Evolutionary conservation across 2,113 vertebrate species (phyloP).

Genomic region (Pomatorhinus ruficollis): DNA sequence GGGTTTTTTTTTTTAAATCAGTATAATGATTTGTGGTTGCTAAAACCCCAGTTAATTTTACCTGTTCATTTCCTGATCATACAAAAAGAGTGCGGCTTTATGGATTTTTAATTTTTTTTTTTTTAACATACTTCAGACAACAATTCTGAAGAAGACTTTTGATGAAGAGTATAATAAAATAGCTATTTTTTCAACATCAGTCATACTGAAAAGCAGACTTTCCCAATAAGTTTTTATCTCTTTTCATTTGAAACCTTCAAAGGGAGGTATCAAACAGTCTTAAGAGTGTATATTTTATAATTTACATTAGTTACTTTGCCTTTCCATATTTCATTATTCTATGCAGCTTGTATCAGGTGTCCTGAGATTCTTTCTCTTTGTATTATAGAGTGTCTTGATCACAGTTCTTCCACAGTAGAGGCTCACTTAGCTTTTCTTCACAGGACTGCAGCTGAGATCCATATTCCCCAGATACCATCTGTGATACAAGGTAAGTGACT

Average conservation of each 20-base stretch:
- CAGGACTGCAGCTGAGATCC: constrained; percentile 21
- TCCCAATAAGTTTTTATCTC: constrained; percentile 21
- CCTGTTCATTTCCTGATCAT: not conserved
- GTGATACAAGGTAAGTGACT: not conserved
- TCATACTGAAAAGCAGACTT: not conserved
- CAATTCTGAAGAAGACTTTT: not conserved
- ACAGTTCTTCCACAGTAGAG: not conserved
- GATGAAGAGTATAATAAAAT: not conserved
- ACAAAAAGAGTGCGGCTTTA: not conserved
- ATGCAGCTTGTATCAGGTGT: not conserved
- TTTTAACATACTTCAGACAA: not conserved
- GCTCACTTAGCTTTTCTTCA: constrained; percentile 34
- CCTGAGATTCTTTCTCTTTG: constrained; percentile 36
- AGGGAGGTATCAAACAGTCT: constrained; percentile 21
- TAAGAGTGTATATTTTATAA: constrained; percentile 31
- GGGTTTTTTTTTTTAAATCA: not conserved
- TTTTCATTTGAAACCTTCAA: constrained; percentile 42
- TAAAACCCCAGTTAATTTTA: not conserved
- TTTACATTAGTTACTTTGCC: constrained; percentile 36
- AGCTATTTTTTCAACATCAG: not conserved
- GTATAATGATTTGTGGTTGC: not conserved
- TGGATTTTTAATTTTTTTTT: not conserved
- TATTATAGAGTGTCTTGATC: constrained; percentile 39
- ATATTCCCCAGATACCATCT: not conserved
- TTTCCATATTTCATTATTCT: constrained; percentile 24